Percentiles rank a stretch among this genome's conserved stretches.
Conservation (phyloP, 1,140 invertebrate genomes). For the Lutraria rhynchaena region DNA sequence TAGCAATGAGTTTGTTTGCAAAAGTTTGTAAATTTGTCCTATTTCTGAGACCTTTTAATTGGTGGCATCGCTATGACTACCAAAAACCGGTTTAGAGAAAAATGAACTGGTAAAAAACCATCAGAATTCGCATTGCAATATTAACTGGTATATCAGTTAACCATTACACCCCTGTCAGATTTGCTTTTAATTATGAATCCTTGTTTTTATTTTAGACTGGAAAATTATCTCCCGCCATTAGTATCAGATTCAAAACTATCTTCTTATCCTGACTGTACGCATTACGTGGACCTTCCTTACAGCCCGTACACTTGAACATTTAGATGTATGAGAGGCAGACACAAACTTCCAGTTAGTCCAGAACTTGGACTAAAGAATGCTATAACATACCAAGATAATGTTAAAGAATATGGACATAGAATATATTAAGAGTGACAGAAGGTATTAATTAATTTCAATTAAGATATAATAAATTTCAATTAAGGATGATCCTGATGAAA, state of each 20-base stretch:
- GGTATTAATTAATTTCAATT: no score
- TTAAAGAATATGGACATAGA: conserved; percentile 87
- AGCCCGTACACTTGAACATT: conserved; percentile 91
- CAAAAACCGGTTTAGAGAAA: no score
- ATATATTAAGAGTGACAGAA: conserved; percentile 86
- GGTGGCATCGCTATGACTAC: no score
- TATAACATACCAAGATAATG: conserved; percentile 85
- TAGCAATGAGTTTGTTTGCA: no score
- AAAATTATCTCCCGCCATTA: conserved; percentile 60
- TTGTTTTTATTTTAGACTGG: conserved; percentile 72
- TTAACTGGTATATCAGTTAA: no score
- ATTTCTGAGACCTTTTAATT: no score
- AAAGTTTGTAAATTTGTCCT: no score
- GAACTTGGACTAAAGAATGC: conserved; percentile 87
- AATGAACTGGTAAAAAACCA: no score
- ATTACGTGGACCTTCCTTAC: conserved; percentile 87
- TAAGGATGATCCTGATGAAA: no score
- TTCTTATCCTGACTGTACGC: conserved; percentile 87
- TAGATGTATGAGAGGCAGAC: conserved; percentile 86
- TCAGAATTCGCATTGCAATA: no score
- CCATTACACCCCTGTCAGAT: no score
- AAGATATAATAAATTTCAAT: no score
- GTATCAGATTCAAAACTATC: conserved; percentile 12
- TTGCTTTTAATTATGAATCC: neutral
- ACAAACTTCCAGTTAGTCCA: conserved; percentile 86